These are phyloP conservation scores for Aproaerema taeniolella DNA, from an alignment of 2,888 invertebrate genomes.

Conservation along the genomic window DNA sequence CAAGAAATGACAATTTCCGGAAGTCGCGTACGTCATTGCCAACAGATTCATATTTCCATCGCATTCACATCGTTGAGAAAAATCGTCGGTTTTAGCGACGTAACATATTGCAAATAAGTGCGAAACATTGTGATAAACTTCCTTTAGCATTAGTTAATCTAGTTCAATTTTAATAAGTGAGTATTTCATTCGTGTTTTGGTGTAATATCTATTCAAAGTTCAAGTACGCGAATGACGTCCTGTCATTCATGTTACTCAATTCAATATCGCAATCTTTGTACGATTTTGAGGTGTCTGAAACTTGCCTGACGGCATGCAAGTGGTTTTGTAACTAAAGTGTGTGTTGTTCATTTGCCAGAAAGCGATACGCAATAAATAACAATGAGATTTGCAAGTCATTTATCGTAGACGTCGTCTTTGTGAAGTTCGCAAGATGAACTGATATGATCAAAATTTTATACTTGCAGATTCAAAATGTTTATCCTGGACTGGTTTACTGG, in stretches of 20 bases:
- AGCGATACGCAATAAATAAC: constrained; percentile 44
- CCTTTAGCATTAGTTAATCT: constrained; percentile 63
- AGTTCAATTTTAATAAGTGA: constrained; percentile 71
- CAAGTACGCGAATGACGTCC: constrained; percentile 60
- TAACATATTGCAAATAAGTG: constrained; percentile 62
- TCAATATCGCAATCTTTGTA: constrained; percentile 51
- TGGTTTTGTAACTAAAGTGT: constrained; percentile 24
- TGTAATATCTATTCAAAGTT: constrained; percentile 41
- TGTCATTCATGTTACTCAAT: constrained; percentile 70
- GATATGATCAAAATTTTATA: constrained; percentile 39
- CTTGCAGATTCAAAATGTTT: constrained; percentile 85
- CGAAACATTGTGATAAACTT: constrained; percentile 69
- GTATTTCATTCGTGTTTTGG: constrained; percentile 42
- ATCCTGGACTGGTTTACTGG: constrained; percentile 98
- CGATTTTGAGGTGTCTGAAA: constrained; percentile 38
- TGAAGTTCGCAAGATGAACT: constrained; percentile 34
- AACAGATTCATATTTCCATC: constrained; percentile 62
- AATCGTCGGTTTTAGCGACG: constrained; percentile 61
- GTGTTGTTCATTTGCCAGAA: constrained; percentile 30
- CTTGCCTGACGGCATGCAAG: constrained; percentile 30
- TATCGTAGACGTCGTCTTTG: constrained; percentile 46
- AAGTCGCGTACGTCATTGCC: constrained; percentile 73
- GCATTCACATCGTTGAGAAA: constrained; percentile 47
- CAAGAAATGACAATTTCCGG: constrained; percentile 59
- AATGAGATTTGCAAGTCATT: constrained; percentile 60